Conservation (phyloP, 2,797 vertebrate species). For the Chelidonichthys spinosus region DNA sequence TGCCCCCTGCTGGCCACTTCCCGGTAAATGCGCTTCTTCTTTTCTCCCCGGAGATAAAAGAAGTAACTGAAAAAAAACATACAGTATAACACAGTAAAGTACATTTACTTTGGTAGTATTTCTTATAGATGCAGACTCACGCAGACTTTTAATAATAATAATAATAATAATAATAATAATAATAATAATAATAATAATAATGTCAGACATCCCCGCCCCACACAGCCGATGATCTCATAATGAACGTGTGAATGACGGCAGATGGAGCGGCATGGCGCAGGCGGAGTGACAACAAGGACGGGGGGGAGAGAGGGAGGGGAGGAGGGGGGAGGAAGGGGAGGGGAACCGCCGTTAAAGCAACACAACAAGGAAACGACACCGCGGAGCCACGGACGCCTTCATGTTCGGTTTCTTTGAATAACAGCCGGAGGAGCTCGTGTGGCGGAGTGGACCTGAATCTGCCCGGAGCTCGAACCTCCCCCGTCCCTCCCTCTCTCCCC, state of each 20-base stretch:
- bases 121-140: not conserved
- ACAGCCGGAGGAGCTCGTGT: conserved; percentile 75
- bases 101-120: not conserved
- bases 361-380: conserved; percentile 86
- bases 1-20: conserved; percentile 70
- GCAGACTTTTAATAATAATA: too few relatives aligned
- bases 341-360: conserved; percentile 86
- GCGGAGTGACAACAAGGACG: conserved; percentile 84
- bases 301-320: conserved; percentile 52
- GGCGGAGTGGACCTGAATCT: conserved; percentile 59
- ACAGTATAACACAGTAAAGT: not conserved
- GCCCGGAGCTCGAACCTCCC: conserved; percentile 36
- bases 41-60: conserved; percentile 39
- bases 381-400: conserved; percentile 81
- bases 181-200: too few relatives aligned
- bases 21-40: conserved; percentile 22
- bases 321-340: conserved; percentile 84
- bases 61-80: conserved; percentile 18
- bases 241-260: conserved; percentile 12
- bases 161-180: too few relatives aligned
- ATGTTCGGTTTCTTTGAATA: conserved; percentile 83
- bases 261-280: conserved; percentile 30
- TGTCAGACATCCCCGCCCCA: too few relatives aligned
- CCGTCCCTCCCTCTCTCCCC: too few relatives aligned
- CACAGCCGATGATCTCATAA: fast-evolving